phyloP scores from a whole-genome alignment of 2,113 vertebrate genomes.

The Bubalus kerabau region DNA sequence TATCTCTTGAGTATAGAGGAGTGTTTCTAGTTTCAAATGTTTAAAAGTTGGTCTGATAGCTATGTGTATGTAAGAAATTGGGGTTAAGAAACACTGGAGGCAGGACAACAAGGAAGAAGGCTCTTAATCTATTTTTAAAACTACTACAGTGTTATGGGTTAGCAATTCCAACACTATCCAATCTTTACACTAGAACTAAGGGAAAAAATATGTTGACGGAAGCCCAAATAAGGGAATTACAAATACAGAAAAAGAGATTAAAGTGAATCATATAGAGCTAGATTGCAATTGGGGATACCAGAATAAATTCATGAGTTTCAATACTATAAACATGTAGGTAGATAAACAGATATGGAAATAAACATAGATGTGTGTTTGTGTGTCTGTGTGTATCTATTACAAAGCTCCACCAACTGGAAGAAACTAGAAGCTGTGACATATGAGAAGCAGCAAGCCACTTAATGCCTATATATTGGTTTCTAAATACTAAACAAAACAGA shows the following conservation, averaged over 20 bases:
- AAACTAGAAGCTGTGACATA: background rate
- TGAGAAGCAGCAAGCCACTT: background rate
- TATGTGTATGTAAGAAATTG: background rate
- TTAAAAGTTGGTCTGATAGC: background rate
- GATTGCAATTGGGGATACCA: background rate
- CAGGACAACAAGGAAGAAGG: background rate
- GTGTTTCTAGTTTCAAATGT: background rate
- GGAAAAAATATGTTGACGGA: background rate
- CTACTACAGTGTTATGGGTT: background rate
- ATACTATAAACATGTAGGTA: background rate
- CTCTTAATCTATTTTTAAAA: background rate
- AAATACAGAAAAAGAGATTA: background rate
- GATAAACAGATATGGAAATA: background rate
- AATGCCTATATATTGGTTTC: background rate
- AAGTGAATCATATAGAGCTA: background rate
- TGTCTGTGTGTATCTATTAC: background rate
- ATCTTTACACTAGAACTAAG: background rate
- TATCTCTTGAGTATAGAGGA: background rate
- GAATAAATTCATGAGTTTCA: background rate
- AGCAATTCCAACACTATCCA: background rate
- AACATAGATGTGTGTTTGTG: background rate
- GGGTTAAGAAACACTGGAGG: background rate
- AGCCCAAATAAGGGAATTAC: background rate
- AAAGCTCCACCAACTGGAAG: background rate
- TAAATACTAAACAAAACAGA: background rate